Base-by-base conservation (phyloP, 2,113 vertebrate genomes). In the Ictalurus punctatus region DNA sequence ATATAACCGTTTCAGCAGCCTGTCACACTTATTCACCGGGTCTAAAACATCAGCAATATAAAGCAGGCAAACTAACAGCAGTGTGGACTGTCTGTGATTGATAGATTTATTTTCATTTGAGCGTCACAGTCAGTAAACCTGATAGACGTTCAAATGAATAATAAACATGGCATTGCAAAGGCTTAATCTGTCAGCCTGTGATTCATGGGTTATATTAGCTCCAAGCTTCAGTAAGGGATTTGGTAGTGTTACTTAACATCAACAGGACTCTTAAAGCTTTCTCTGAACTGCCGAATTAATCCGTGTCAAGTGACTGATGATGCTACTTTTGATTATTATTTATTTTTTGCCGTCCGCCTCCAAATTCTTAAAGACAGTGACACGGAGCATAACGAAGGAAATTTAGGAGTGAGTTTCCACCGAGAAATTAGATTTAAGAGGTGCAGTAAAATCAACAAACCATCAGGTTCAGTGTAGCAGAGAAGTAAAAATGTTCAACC, bases 231-330 rank as follows among this genome's bases (percentile, higher is more conserved):
- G 83, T 85, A 74, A 74, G 82, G 85, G 81, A 69, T 91, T 89
- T 87, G 12, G 73, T 58, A 34, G 44, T 87, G 88, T 52, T 89
- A 63, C 13, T 61, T 59, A 82, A 82, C 83, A 84, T 80, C 69
- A n/a, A 69, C 25, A 63, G 63, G 76, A 79, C 56, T 40, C 76
- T 44, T 90, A 86, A 88, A 1, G 21, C 59, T 2, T 73, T 79
- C 79, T 84, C 40, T 25, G 59, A 82, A 74, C 56, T 21, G 40
- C 56, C n/a, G 27, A 90, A 91, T 91, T 89, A 87, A 59, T 69
- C 67, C 69, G 27, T 76, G 65, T 86, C 76, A 67, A 88, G 73
- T 84, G 84, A 73, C 58, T 44, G 91, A 80, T 89, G 90, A 92
- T 83, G 89, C 37, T 54, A 8, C 30, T 84, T 78, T 44, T 40